Base-by-base conservation (phyloP, 2,113 vertebrate genomes). In the Antechinus stuartii region DNA sequence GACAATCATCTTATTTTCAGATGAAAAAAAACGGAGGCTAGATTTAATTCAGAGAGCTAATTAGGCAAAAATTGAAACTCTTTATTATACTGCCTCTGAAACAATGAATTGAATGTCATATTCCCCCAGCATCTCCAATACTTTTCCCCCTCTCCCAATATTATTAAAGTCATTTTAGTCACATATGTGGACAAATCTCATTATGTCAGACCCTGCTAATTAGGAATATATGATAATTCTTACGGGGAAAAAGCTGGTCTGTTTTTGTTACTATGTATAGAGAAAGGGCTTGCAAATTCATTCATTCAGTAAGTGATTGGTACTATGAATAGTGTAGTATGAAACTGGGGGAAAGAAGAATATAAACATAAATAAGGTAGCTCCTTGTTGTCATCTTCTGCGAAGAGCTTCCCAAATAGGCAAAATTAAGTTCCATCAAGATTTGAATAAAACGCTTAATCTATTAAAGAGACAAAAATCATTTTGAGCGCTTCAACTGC, bases 71-170 rank as follows among this genome's bases (percentile, higher is more conserved):
- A 9, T 9, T 35, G 16, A 42, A 84, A 84, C n/a, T 23, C n/a
- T 42, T 84, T 84, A n/a, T 12, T 76, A n/a, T 27, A 6, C 30
- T 35, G 92, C 42, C 52, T n/a, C 16, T 19, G 47, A 0, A 7
- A 23, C 30, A 27, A n/a, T 16, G 0, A 89, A 30, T 19, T 0
- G 16, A n/a, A 3, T 2, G 3, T 49, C 92, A 46, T 8, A 1
- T 2, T 1, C 1, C 8, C 55, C 35, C 14, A 2, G 46, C 23
- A 2, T 23, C 24, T 3, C 2, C 49, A 35, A 2, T 5, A 8
- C 0, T 93, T 54, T 54, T 10, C 35, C 14, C 30, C 61, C 14
- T 27, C 12, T 68, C 61, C 35, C 35, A 35, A 35, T 35, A 14
- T 27, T 2, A 1, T 53, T 24, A 0, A 49, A 0, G 23, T 14